Percentiles rank a stretch among this genome's conserved stretches.
These are phyloP conservation scores for Hippocampus abdominalis DNA, from an alignment of 2,113 vertebrate species.

Conservation along the genomic window DNA sequence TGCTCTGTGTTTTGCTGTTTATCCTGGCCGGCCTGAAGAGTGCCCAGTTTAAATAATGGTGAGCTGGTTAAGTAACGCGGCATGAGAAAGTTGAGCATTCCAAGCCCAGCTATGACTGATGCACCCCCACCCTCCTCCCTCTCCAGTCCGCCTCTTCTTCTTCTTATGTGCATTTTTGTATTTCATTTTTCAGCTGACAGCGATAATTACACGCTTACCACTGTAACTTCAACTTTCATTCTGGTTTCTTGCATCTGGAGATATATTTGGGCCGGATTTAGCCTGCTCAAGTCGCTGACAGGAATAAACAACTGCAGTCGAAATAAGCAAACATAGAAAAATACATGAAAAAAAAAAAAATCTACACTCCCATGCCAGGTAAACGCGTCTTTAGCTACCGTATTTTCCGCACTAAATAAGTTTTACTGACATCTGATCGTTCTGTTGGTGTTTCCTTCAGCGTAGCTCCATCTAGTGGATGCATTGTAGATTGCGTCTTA, in stretches of 20 bases:
- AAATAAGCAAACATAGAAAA: background rate
- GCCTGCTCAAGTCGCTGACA: background rate
- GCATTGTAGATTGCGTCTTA: too few relatives aligned
- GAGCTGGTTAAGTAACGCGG: constrained; percentile 44
- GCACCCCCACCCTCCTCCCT: constrained; percentile 11
- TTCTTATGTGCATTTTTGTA: constrained; percentile 21
- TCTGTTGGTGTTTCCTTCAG: too few relatives aligned
- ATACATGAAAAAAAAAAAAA: background rate
- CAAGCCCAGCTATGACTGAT: constrained; percentile 17
- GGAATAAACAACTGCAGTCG: background rate
- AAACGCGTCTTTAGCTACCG: constrained; percentile 5
- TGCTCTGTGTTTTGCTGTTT: constrained; percentile 48
- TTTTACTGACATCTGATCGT: too few relatives aligned
- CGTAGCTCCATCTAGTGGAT: too few relatives aligned
- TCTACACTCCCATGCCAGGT: background rate
- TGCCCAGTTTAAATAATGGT: constrained; percentile 54
- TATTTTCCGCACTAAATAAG: too few relatives aligned
- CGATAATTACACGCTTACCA: constrained; percentile 11
- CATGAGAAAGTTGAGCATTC: constrained; percentile 39
- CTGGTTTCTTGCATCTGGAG: constrained; percentile 6
- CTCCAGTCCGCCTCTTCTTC: background rate
- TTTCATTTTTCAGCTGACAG: constrained; percentile 21
- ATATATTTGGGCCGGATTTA: constrained; percentile 19
- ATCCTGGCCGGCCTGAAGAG: constrained; percentile 22
- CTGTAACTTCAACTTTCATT: constrained; percentile 29